Conservation (phyloP, 1,140 invertebrate species). For the Bombyx mandarina region DNA sequence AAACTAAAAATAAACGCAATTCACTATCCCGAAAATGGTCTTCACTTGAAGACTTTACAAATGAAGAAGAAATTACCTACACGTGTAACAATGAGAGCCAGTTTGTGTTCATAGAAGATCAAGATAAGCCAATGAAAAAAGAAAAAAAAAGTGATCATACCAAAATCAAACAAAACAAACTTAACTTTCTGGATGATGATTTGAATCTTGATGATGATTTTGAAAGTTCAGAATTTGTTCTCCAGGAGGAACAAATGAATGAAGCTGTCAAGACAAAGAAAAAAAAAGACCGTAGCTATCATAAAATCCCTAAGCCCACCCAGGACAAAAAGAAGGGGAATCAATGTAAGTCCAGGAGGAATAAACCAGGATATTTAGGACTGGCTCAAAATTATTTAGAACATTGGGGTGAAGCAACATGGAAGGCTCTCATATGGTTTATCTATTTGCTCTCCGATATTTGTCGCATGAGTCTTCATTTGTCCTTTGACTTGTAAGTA, state of each 20-base stretch:
- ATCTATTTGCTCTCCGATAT: slow-evolving; percentile 84
- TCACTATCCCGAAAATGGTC: slow-evolving; percentile 72
- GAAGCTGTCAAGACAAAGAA: slow-evolving; percentile 49
- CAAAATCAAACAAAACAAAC: slow-evolving; percentile 37
- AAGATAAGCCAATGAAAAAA: slow-evolving; percentile 49
- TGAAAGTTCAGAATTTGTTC: slow-evolving; percentile 41
- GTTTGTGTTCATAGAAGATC: slow-evolving; percentile 60
- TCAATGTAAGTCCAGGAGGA: slow-evolving; percentile 55
- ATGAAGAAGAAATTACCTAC: slow-evolving; percentile 51
- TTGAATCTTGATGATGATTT: slow-evolving; percentile 37
- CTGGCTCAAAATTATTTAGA: slow-evolving; percentile 73
- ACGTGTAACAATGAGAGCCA: slow-evolving; percentile 50
- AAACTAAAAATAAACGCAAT: slow-evolving; percentile 59
- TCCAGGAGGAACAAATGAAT: slow-evolving; percentile 44
- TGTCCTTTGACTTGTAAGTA: slow-evolving; percentile 83
- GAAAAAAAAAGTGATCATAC: slow-evolving; percentile 45
- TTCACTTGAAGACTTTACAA: slow-evolving; percentile 71
- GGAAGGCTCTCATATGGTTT: slow-evolving; percentile 81
- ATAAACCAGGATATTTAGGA: slow-evolving; percentile 58
- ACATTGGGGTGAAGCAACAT: slow-evolving; percentile 78
- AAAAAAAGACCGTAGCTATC: slow-evolving; percentile 58
- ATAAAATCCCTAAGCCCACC: slow-evolving; percentile 60
- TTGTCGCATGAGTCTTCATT: slow-evolving; percentile 80
- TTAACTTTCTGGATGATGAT: slow-evolving; percentile 26
- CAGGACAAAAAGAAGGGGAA: slow-evolving; percentile 65